Evolutionary conservation across 1,140 invertebrate genomes (phyloP), one percentile per base, ranked within the genome.

Genomic region (Mya arenaria): DNA sequence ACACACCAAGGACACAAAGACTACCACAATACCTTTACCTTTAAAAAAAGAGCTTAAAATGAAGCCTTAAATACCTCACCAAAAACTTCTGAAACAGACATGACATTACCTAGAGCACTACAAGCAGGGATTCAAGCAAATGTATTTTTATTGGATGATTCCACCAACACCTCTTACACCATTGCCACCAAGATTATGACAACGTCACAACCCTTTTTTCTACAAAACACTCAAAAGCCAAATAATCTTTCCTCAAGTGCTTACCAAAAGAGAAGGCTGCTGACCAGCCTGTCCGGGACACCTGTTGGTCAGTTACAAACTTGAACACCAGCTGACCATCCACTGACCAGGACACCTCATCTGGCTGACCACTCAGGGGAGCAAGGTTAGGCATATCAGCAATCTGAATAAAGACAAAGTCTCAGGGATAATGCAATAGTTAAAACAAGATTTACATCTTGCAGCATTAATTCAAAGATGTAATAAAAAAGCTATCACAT

Each of bases 191-290:
- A 44, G 19, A 44, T 44, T 10, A 44, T 10, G 19, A 10, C 10
- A 10, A 10, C 19, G 19, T 10, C 19, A 44, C 19, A 44, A 48
- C 10, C 19, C 10, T 19, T 13, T 13, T 19, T 48, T 19, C 10
- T 48, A 19, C 19, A 48, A 8, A 60, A 8, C 25, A 15, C 25
- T 15, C 15, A 19, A 25, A 62, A 4, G 30, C 1, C 19, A 62
- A 62, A 17, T 23, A 4, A 17, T 5, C 13, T 23, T 28, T 1
- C 58, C 15, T 55, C 19, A 63, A 30, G 13, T 41, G 34, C 63
- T 23, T 66, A 82, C 79, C 79, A 66, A 36, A 82, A 41, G 79
- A 82, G 39, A 82, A 82, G 28, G 68, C 63, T 39, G 60, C 68
- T 8, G 41, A 41, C 79, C 79, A 82, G 36, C 79, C 79, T 1